Evolutionary conservation across 2,113 vertebrate species (phyloP), one percentile per base, ranked within the genome.

Genomic region (Coreoperca whiteheadi): DNA sequence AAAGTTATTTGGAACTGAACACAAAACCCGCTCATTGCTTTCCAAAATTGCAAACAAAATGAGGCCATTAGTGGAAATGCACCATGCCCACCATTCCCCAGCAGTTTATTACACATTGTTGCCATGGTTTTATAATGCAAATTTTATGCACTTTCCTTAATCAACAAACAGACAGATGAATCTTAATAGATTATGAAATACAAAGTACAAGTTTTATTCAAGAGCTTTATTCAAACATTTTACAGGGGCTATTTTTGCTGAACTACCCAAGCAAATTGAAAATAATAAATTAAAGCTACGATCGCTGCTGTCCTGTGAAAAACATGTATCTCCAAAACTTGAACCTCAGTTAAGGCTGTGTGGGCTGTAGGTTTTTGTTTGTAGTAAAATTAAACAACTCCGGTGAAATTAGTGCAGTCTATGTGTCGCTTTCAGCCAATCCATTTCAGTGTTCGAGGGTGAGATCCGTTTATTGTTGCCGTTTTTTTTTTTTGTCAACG

Each of bases 1-100:
- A 64, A n/a, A 67, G 63, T 74, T 65, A 56, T 65, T 54, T 66
- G 39, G 69, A 77, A 30, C 15, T 37, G 34, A 72, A 80, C 72
- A 61, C 14, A 20, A 77, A 54, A 50, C 20, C 1, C 0, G 2
- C 39, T 66, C 37, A 23, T 0, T 43, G 74, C 11, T 79, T 59
- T 65, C 21, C 25, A n/a, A 79, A 69, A 74, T 50, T 71, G n/a
- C 23, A 21, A 46, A 15, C 30, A 74, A 48, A 64, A 74, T 63
- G 63, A 81, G 57, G 41, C 56, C n/a, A 64, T 77, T 43, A 57
- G 37, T 15, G 16, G 16, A 32, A 66, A 77, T 76, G 70, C 70
- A 59, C 73, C 43, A 57, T 7, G 25, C 14, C 68, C 28, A 30
- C 57, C 21, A 7, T 30, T 46, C 39, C n/a, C 21, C 46, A 20